Evolutionary conservation across 92 coral and sea anemone genomes (phyloP).

Genomic region (Porites lobata): DNA sequence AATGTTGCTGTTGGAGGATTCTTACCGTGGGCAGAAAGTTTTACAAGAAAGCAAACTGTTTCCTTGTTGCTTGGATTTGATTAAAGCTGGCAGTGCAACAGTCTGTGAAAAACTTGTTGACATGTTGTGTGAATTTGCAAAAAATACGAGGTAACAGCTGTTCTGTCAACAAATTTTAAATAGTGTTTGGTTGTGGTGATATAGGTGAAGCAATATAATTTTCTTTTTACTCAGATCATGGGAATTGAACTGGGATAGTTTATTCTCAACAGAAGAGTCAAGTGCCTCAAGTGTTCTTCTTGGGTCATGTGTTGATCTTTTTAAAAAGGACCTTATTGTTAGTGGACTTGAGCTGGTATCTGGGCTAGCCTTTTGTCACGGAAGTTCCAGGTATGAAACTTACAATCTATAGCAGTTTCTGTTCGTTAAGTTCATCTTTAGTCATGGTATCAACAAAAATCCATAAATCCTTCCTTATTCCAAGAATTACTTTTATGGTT

Average conservation of each 20-base stretch:
- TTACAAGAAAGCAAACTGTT: conserved; percentile 63
- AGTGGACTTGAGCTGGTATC: conserved; percentile 59
- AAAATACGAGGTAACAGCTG: conserved; percentile 31
- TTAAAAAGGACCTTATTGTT: conserved; percentile 47
- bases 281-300: conserved; percentile 47
- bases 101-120: conserved; percentile 91
- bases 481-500: too few species aligned
- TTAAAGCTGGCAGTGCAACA: conserved; percentile 41
- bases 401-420: background rate
- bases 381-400: conserved; percentile 19
- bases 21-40: conserved; percentile 65
- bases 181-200: background rate
- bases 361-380: conserved; percentile 54
- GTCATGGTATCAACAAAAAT: too few species aligned
- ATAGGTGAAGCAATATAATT: background rate
- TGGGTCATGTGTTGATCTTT: conserved; percentile 61
- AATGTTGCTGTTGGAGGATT: conserved; percentile 24
- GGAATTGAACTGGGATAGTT: conserved; percentile 62
- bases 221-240: conserved; percentile 50
- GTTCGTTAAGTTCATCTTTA: too few species aligned
- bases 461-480: too few species aligned
- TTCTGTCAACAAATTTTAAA: background rate
- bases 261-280: conserved; percentile 13
- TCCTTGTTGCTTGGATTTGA: conserved; percentile 53
- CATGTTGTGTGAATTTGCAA: conserved; percentile 72